phyloP scores from a whole-genome alignment of 2,888 invertebrate species.

The Lathronympha strigana region DNA sequence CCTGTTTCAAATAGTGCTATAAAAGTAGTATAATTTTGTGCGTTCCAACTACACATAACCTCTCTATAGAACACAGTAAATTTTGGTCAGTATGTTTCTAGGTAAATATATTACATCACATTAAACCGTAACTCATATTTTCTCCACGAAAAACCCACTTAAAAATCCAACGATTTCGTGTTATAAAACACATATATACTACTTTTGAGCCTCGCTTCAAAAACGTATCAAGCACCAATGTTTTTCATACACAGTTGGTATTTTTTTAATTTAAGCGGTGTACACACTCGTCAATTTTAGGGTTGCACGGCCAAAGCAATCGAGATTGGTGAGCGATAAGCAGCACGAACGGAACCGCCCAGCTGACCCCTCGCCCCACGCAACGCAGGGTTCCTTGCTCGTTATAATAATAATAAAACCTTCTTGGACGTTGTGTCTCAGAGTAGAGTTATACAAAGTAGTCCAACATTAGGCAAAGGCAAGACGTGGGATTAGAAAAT shows the following conservation, averaged over 20 bases:
- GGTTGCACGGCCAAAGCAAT: conserved; percentile 39
- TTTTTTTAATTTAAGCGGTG: neutral
- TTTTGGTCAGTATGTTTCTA: neutral
- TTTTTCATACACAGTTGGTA: neutral
- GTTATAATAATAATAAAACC: conserved; percentile 23
- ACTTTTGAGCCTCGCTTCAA: neutral
- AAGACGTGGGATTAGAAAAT: too few relatives aligned
- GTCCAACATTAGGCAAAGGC: too few relatives aligned
- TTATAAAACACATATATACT: conserved; percentile 10
- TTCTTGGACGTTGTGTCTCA: neutral
- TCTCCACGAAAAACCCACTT: neutral
- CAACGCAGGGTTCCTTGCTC: conserved; percentile 22
- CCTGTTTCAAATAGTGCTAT: too few relatives aligned
- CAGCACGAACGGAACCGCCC: conserved; percentile 38
- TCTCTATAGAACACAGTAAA: neutral
- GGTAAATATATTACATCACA: neutral
- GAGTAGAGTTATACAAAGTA: neutral
- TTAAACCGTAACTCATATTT: neutral
- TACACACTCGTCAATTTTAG: conserved; percentile 25
- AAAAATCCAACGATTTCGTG: conserved; percentile 19
- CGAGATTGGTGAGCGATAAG: conserved; percentile 36
- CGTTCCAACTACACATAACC: too few relatives aligned
- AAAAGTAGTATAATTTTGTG: too few relatives aligned
- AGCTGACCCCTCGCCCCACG: conserved; percentile 33
- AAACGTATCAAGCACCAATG: neutral